Base-by-base conservation (phyloP, 2,113 vertebrate genomes). In the Mesitornis unicolor region DNA sequence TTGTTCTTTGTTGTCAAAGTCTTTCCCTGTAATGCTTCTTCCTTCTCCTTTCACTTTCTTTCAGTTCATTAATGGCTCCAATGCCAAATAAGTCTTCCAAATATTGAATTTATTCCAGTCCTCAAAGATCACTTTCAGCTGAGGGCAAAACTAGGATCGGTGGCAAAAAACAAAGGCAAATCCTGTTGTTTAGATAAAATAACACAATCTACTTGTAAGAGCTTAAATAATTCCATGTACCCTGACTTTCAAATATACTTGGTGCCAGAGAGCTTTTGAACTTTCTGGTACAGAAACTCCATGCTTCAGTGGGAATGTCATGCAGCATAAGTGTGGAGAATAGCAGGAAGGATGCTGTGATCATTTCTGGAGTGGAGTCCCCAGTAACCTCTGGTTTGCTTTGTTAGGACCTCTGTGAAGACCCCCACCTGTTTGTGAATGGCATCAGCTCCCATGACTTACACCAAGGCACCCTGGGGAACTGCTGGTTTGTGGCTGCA, bases 401-500 rank as follows among this genome's bases (percentile, higher is more conserved):
- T 67, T 96, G 25, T 48, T 65, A 99, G 99, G 99, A 99, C 35
- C 98, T 99, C 73, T 97, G 98, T 64, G 95, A 97, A 60, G 97
- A 98, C 1, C 99, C 99, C 5, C 97, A 28, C 63, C 97, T 99
- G 88, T 98, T 99, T 95, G 98, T 99, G 75, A 97, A 99, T 40
- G 99, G 99, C 60, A 99, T 99, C 90, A 99, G 98, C 92, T 97
- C 98, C 85, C 99, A 99, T 1, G 99, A 99, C 92, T 97, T 99
- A 93, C 98, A 98, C 91, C 99, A 99, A 93, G 99, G 99, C 19
- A 94, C 40, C 59, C 96, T 99, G 92, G 99, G 99, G 8, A 99
- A 99, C 98, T 99, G 99, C 96, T 99, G 99, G 97, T 99, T 99
- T 94, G 98, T 99, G 59, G 99, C 99, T 28, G 99, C 99, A 0